Evolutionary conservation across 2,888 invertebrate species (phyloP).

Genomic region (Caenorhabditis sp.): DNA sequence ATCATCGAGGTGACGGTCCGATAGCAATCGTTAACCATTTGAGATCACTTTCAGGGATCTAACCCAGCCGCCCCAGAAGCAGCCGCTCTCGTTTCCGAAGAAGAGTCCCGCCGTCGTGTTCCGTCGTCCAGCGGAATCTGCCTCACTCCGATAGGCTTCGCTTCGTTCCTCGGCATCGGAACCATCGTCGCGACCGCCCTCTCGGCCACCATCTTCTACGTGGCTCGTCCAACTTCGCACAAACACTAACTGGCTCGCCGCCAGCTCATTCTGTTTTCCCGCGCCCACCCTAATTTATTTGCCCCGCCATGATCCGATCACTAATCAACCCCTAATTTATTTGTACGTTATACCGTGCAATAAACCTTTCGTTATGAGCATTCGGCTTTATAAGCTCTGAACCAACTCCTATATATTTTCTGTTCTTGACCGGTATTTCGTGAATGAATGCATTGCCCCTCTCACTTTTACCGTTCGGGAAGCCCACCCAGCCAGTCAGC

Average conservation of each 20-base stretch:
- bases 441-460: constrained; percentile 36
- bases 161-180: constrained; percentile 64
- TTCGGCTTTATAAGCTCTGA: constrained; percentile 14
- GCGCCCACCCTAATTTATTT: constrained; percentile 57
- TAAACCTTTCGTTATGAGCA: constrained; percentile 47
- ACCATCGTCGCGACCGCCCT: constrained; percentile 64
- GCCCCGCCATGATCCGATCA: constrained; percentile 39
- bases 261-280: constrained; percentile 1
- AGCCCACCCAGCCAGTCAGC: constrained; percentile 29
- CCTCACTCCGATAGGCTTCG: constrained; percentile 64
- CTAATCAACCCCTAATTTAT: constrained; percentile 25
- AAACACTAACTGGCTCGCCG: constrained; percentile 36
- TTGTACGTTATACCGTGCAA: constrained; percentile 53
- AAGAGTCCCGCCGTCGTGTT: constrained; percentile 32
- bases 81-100: constrained; percentile 51
- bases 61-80: constrained; percentile 50
- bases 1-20: constrained; percentile 55
- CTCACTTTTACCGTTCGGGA: constrained; percentile 23
- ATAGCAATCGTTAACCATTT: not conserved
- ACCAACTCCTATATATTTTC: constrained; percentile 28
- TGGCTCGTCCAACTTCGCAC: constrained; percentile 59
- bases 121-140: constrained; percentile 53
- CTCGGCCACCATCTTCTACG: constrained; percentile 64
- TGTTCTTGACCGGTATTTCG: constrained; percentile 38
- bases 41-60: constrained; percentile 33